phyloP scores from a whole-genome alignment of 2,888 invertebrate species.

The Scaptomyza flava region DNA sequence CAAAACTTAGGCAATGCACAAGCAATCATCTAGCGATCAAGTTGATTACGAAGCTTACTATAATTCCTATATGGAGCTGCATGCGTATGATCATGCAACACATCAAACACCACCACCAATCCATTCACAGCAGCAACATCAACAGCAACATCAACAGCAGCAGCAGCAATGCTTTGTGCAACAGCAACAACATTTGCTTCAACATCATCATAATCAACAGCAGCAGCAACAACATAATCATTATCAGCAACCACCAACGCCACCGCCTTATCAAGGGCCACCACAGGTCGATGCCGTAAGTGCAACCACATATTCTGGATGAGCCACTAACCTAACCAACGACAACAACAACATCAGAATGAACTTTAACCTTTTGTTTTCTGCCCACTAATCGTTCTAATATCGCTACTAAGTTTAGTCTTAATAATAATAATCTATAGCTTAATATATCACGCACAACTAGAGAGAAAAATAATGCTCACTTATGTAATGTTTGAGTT shows the following conservation, averaged over 20 bases:
- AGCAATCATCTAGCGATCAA: conserved; percentile 66
- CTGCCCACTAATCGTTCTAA: conserved; percentile 42
- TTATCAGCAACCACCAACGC: conserved; percentile 52
- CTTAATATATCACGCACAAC: conserved; percentile 45
- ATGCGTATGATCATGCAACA: conserved; percentile 68
- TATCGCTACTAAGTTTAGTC: conserved; percentile 40
- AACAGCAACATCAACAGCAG: conserved; percentile 15
- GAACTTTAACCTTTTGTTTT: neutral
- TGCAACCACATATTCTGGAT: conserved; percentile 37
- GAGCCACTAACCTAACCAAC: conserved; percentile 54
- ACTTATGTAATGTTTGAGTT: too few relatives aligned
- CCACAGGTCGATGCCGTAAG: conserved; percentile 78
- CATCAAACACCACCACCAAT: conserved; percentile 51
- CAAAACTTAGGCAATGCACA: conserved; percentile 58
- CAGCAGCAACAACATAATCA: conserved; percentile 47
- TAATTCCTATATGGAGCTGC: conserved; percentile 78
- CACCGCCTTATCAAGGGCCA: conserved; percentile 68
- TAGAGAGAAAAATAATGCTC: conserved; percentile 10
- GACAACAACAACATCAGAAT: conserved; percentile 10
- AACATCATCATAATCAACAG: conserved; percentile 25
- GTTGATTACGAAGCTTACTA: conserved; percentile 72
- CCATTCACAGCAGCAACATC: conserved; percentile 49
- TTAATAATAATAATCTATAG: conserved; percentile 33
- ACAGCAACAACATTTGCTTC: conserved; percentile 21
- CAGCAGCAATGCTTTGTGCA: conserved; percentile 21